Conservation (phyloP, 2,113 vertebrate species). For the Petrocephalus zakoni region DNA sequence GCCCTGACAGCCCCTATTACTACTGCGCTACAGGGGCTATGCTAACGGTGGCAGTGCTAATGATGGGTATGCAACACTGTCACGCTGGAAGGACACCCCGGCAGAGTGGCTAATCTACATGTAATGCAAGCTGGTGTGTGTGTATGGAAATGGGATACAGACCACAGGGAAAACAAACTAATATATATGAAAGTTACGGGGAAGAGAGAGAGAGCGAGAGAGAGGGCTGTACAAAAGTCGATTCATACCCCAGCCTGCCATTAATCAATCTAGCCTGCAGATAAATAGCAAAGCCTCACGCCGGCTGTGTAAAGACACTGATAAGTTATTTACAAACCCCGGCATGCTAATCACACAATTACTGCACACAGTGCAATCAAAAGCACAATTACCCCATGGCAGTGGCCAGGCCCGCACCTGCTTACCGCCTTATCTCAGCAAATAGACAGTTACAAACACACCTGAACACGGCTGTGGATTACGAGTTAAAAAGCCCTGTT, state of each 20-base stretch:
- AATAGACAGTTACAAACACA: neutral
- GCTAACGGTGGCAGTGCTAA: neutral
- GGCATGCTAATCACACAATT: neutral
- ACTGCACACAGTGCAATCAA: conserved; percentile 2
- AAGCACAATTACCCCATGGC: neutral
- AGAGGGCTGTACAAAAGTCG: neutral
- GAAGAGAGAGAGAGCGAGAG: neutral
- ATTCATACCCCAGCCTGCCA: neutral
- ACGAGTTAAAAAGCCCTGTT: neutral
- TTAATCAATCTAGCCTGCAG: neutral
- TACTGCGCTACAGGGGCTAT: neutral
- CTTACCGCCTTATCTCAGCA: neutral
- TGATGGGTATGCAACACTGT: neutral
- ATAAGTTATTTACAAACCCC: neutral
- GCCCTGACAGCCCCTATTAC: neutral
- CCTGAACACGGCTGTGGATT: neutral
- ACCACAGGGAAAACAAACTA: neutral
- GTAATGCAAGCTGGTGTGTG: neutral
- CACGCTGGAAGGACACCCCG: neutral
- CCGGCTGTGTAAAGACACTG: neutral
- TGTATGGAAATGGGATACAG: neutral
- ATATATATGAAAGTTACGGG: neutral
- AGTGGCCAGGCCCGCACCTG: neutral
- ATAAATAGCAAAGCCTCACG: neutral
- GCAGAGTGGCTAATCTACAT: neutral